Percentiles rank a stretch among this genome's conserved stretches.
Conservation (phyloP, 2,888 invertebrate species). For the Lycophotia porphyrea region DNA sequence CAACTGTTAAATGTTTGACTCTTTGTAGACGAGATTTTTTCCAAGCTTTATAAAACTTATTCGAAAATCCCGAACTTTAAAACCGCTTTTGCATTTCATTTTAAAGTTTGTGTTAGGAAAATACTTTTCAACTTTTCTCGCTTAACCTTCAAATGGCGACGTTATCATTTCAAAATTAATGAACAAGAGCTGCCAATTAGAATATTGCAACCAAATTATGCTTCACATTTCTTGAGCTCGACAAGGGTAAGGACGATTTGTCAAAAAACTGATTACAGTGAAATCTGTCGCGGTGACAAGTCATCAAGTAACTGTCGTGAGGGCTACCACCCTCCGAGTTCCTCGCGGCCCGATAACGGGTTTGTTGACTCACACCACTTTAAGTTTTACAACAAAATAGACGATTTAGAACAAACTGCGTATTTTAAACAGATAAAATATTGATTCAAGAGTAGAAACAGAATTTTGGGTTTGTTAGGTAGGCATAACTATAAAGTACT, state of each 20-base stretch:
- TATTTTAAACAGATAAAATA: conserved; percentile 43
- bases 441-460: conserved; percentile 24
- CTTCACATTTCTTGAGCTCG: conserved; percentile 51
- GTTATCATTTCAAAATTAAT: conserved; percentile 51
- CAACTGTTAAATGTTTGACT: conserved; percentile 30
- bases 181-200: conserved; percentile 53
- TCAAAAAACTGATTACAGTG: conserved; percentile 80
- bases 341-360: conserved; percentile 46
- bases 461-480: conserved; percentile 41
- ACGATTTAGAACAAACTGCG: conserved; percentile 39
- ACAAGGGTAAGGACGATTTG: conserved; percentile 71
- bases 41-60: conserved; percentile 31
- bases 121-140: conserved; percentile 33
- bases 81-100: conserved; percentile 41
- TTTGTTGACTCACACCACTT: conserved; percentile 56
- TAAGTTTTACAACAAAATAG: conserved; percentile 49
- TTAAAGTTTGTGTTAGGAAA: conserved; percentile 17
- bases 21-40: conserved; percentile 25
- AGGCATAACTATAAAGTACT: conserved; percentile 4
- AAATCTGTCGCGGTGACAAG: conserved; percentile 78
- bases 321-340: conserved; percentile 53
- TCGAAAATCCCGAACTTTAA: conserved; percentile 32
- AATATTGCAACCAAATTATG: conserved; percentile 56
- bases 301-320: conserved; percentile 70
- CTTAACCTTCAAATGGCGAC: conserved; percentile 30